Percentiles rank a stretch among this genome's conserved stretches.
phyloP scores from a whole-genome alignment of 2,113 vertebrate genomes.

The Cynopterus brachyotis region DNA sequence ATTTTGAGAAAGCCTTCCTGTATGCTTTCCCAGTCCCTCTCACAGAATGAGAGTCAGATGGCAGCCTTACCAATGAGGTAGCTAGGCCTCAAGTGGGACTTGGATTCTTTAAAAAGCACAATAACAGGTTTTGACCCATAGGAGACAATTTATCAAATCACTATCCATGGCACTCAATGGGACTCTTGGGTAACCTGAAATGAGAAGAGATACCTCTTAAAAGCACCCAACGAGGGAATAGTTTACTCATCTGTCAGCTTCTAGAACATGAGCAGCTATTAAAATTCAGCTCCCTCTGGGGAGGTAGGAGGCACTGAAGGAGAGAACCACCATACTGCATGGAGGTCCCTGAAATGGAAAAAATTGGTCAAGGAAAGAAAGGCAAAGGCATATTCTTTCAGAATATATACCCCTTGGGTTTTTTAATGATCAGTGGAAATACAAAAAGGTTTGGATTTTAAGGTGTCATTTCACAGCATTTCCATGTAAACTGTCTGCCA shows the following conservation, averaged over 20 bases:
- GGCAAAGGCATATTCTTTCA: not conserved
- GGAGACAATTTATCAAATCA: conserved; percentile 9
- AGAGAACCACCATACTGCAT: not conserved
- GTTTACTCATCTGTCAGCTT: not conserved
- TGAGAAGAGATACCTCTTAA: not conserved
- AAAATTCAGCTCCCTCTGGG: not conserved
- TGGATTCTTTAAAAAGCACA: not conserved
- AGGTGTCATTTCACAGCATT: not conserved
- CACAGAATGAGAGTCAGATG: not conserved
- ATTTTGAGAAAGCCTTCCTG: not conserved
- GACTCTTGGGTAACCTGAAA: not conserved
- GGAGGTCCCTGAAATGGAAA: conserved; percentile 41
- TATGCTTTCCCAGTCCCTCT: not conserved
- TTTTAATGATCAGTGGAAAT: conserved; percentile 49
- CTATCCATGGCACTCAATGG: not conserved
- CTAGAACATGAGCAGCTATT: not conserved
- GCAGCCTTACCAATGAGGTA: not conserved
- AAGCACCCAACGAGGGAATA: not conserved
- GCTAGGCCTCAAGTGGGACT: not conserved
- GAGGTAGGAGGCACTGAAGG: not conserved
- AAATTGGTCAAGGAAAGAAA: conserved; percentile 38
- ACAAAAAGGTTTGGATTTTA: not conserved
- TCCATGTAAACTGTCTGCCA: not conserved
- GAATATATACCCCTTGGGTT: not conserved
- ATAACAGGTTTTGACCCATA: not conserved